phyloP scores from a whole-genome alignment of 2,888 invertebrate species.

The Eudasyphora cyanicolor region DNA sequence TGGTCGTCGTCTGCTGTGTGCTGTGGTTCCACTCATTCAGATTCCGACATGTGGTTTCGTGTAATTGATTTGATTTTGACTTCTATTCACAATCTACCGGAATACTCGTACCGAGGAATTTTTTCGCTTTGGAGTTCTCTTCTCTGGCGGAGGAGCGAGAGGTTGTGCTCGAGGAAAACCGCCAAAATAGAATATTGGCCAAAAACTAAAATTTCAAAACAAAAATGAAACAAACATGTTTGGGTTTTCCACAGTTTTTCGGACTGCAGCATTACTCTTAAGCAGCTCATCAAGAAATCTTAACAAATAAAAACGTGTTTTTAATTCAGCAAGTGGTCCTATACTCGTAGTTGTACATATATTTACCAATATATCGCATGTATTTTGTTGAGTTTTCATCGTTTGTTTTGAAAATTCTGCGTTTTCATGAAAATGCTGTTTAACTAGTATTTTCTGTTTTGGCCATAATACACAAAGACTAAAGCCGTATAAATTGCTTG shows the following conservation, averaged over 20 bases:
- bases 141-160: background rate
- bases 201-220: constrained; percentile 37
- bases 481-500: constrained; percentile 28
- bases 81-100: constrained; percentile 46
- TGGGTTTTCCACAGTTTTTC: background rate
- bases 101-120: constrained; percentile 5
- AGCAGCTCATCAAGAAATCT: background rate
- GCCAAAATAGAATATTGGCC: constrained; percentile 56
- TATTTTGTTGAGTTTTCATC: constrained; percentile 17
- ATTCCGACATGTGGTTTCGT: background rate
- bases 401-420: constrained; percentile 22
- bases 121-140: background rate
- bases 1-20: background rate
- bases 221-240: constrained; percentile 54
- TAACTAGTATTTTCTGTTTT: constrained; percentile 53
- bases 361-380: too few species aligned
- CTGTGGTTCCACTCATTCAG: background rate
- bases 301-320: background rate
- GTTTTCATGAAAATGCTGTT: constrained; percentile 55
- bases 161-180: constrained; percentile 31
- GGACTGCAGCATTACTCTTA: too few species aligned
- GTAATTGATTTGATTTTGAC: constrained; percentile 53
- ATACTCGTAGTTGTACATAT: background rate
- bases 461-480: background rate
- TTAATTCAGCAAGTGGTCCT: background rate